These are phyloP conservation scores for Caenorhabditis drosophilae DNA, from an alignment of 2,888 invertebrate species.

Conservation along the genomic window DNA sequence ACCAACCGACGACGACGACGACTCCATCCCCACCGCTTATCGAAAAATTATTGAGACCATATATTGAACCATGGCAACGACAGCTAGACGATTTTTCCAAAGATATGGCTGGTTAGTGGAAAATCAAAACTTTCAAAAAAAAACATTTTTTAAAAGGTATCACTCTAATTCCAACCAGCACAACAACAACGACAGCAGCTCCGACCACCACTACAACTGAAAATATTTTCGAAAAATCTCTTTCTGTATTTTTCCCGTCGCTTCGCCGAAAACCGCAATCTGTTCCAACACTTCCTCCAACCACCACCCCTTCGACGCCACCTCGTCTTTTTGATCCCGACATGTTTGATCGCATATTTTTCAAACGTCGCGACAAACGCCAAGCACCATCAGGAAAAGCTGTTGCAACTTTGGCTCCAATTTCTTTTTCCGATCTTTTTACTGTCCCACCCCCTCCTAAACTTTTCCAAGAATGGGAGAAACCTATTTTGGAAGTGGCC, in stretches of 20 bases:
- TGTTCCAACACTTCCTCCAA: constrained; percentile 12
- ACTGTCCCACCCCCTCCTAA: constrained; percentile 36
- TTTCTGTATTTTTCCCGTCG: constrained; percentile 49
- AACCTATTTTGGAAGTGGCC: constrained; percentile 37
- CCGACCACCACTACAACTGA: constrained; percentile 42
- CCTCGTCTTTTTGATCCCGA: constrained; percentile 48
- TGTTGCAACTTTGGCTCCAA: constrained; percentile 12
- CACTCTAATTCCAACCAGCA: constrained; percentile 45
- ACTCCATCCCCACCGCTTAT: constrained; percentile 53
- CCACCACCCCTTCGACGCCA: constrained; percentile 19
- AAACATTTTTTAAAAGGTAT: constrained; percentile 28
- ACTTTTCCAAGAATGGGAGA: constrained; percentile 40
- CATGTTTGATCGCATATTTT: constrained; percentile 39
- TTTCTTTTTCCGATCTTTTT: constrained; percentile 25
- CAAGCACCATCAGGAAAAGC: too few relatives aligned
- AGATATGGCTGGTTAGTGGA: constrained; percentile 35
- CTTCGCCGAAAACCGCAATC: constrained; percentile 36
- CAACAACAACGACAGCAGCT: constrained; percentile 47
- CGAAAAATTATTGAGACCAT: constrained; percentile 54
- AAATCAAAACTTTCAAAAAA: background rate
- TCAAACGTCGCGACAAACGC: constrained; percentile 35
- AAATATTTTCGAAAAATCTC: constrained; percentile 42
- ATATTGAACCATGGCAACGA: constrained; percentile 55
- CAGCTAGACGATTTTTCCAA: constrained; percentile 50
- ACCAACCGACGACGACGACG: constrained; percentile 49